Conservation (phyloP, 2,113 vertebrate species). For the Myrmecobius fasciatus region DNA sequence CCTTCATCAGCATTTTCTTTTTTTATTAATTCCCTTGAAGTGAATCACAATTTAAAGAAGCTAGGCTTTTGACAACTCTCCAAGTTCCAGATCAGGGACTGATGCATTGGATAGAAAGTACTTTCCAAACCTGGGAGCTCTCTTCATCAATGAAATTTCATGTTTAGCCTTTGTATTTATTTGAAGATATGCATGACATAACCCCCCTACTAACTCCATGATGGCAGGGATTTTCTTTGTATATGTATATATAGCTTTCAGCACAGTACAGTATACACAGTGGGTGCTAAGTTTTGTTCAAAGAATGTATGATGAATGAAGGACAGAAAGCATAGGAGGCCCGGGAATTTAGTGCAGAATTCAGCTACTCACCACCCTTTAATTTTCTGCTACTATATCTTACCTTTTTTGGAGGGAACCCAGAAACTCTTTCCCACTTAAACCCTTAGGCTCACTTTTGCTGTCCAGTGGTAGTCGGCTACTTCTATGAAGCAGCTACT, state of each 20-base stretch:
- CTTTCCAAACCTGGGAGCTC: background rate
- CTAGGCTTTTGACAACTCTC: background rate
- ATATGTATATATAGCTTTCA: background rate
- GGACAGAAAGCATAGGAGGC: background rate
- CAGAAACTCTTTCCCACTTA: background rate
- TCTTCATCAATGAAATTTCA: background rate
- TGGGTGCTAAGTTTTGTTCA: background rate
- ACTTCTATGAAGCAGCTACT: background rate
- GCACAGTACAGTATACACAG: background rate
- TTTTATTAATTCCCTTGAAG: no score
- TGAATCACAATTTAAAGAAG: no score
- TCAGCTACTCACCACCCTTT: background rate
- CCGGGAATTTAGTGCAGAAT: background rate
- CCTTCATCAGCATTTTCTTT: no score
- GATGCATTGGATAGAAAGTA: background rate
- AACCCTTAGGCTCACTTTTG: background rate
- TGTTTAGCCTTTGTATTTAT: background rate
- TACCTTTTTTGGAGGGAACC: background rate
- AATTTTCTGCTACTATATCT: background rate
- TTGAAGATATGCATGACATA: background rate
- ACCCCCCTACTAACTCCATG: background rate
- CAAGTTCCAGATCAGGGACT: background rate
- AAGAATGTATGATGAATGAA: background rate
- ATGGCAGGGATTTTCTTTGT: background rate
- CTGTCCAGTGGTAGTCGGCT: background rate